phyloP scores from a whole-genome alignment of 2,797 vertebrate genomes.

The Ataeniobius toweri region DNA sequence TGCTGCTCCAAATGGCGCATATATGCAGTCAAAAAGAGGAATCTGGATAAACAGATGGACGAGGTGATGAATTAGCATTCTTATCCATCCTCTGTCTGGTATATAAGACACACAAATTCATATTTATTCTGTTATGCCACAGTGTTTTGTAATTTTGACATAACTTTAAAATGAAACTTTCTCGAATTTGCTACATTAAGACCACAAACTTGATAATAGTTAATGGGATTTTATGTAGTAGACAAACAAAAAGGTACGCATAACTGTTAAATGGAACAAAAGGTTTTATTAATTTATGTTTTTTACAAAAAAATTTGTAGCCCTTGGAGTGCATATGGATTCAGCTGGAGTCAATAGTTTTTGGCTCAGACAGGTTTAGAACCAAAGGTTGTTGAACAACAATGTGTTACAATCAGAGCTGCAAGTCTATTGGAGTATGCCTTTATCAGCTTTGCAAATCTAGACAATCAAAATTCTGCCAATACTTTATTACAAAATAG shows the following conservation, averaged over 20 bases:
- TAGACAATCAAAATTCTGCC: not conserved
- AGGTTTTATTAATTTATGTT: not conserved
- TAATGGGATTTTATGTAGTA: not conserved
- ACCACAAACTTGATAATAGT: not conserved
- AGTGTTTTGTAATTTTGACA: conserved; percentile 11
- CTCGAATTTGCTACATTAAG: not conserved
- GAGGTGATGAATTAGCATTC: conserved; percentile 68
- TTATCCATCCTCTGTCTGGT: conserved; percentile 31
- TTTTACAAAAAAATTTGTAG: not conserved
- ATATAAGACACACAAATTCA: conserved; percentile 29
- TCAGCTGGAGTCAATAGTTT: not conserved
- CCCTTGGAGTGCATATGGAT: not conserved
- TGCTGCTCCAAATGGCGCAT: conserved; percentile 71
- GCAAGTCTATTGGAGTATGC: not conserved
- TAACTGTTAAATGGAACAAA: not conserved
- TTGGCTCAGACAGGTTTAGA: not conserved
- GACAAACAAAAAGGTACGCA: not conserved
- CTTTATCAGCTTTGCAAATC: not conserved
- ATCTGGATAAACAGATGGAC: conserved; percentile 50
- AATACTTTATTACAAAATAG: no score
- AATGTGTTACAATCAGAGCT: not conserved
- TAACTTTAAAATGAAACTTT: conserved; percentile 16
- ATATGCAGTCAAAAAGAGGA: conserved; percentile 57
- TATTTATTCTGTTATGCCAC: conserved; percentile 23
- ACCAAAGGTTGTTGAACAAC: not conserved